phyloP scores from a whole-genome alignment of 2,888 invertebrate genomes.

The Xylota segnis region DNA sequence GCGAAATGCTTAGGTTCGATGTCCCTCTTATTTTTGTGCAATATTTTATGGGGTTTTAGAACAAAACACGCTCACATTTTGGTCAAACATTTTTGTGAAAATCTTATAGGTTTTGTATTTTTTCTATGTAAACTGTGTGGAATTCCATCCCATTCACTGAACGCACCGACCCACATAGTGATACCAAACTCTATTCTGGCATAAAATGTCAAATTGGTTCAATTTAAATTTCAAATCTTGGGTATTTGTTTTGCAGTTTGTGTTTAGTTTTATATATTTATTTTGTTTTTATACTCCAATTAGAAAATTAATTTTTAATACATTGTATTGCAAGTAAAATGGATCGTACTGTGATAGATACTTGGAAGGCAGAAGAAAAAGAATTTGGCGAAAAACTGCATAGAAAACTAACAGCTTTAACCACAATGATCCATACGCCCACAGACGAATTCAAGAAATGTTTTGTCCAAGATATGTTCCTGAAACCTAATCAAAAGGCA shows the following conservation, averaged over 20 bases:
- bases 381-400: conserved; percentile 81
- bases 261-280: neutral
- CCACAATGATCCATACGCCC: conserved; percentile 79
- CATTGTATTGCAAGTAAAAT: conserved; percentile 74
- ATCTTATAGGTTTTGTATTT: neutral
- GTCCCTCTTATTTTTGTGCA: no score
- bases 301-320: neutral
- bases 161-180: neutral
- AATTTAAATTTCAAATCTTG: neutral
- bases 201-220: neutral
- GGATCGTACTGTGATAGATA: conserved; percentile 82
- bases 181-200: neutral
- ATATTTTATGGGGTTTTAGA: no score
- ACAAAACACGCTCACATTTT: no score
- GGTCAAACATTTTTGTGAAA: no score
- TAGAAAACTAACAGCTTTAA: conserved; percentile 80
- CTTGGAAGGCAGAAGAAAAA: conserved; percentile 83
- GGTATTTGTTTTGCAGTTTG: neutral
- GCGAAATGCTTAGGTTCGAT: no score
- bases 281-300: neutral
- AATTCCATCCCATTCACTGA: neutral
- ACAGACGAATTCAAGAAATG: conserved; percentile 81
- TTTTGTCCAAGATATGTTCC: conserved; percentile 82
- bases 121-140: neutral
- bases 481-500: conserved; percentile 83